These are phyloP conservation scores for Creontiades dilutus DNA, from an alignment of 2,888 invertebrate species.

Conservation along the genomic window DNA sequence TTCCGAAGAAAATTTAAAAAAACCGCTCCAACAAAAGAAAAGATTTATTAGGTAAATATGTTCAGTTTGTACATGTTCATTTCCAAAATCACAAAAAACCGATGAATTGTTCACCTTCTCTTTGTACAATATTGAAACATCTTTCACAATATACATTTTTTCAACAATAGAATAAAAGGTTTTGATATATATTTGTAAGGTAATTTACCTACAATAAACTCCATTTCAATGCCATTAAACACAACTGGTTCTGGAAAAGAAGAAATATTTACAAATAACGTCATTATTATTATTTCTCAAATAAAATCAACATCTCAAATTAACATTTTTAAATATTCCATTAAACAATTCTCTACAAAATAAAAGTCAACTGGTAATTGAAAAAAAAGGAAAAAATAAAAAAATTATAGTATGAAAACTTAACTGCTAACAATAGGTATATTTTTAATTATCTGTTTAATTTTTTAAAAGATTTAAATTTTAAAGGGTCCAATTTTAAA, in stretches of 20 bases:
- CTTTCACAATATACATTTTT: conserved; percentile 1
- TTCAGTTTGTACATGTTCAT: conserved; percentile 48
- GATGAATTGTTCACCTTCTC: background rate
- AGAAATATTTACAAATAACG: conserved; percentile 51
- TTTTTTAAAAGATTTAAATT: background rate
- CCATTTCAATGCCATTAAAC: conserved; percentile 22
- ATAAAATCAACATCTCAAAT: conserved; percentile 63
- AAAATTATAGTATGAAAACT: conserved; percentile 36
- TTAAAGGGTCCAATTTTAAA: background rate
- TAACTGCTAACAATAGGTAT: conserved; percentile 50
- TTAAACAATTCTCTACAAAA: conserved; percentile 39
- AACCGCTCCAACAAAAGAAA: background rate
- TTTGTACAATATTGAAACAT: background rate
- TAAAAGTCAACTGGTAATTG: conserved; percentile 57
- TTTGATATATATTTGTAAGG: conserved; percentile 31
- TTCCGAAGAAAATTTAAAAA: too few species aligned
- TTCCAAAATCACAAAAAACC: conserved; percentile 41
- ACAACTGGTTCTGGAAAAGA: conserved; percentile 10
- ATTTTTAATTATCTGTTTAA: background rate
- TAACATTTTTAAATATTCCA: conserved; percentile 57
- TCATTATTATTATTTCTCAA: conserved; percentile 45
- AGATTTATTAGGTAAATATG: conserved; percentile 43
- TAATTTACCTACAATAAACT: conserved; percentile 12
- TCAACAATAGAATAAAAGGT: conserved; percentile 29
- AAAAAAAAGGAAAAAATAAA: background rate